Evolutionary conservation across 2,113 vertebrate genomes (phyloP).

Genomic region (Thunnus thynnus): DNA sequence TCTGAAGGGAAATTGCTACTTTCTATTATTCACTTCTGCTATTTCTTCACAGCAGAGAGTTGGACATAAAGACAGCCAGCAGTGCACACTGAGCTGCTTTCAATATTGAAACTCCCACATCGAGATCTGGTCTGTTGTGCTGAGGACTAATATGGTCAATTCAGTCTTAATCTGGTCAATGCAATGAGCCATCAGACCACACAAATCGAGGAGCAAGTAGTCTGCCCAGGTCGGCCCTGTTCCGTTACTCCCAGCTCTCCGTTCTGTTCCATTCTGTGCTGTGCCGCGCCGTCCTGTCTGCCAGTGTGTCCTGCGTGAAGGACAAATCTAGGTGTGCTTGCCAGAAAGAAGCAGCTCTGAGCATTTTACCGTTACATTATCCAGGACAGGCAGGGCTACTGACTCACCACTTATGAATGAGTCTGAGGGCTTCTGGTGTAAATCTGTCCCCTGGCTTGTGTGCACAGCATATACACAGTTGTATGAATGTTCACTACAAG

Average conservation of each 20-base stretch:
- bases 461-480: background rate
- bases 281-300: constrained; percentile 45
- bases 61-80: constrained; percentile 9
- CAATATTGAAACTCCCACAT: constrained; percentile 31
- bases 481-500: background rate
- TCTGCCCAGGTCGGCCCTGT: background rate
- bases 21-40: constrained; percentile 19
- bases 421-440: constrained; percentile 48
- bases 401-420: constrained; percentile 70
- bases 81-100: constrained; percentile 37
- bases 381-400: constrained; percentile 63
- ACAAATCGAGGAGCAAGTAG: constrained; percentile 16
- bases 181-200: constrained; percentile 37
- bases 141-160: constrained; percentile 65
- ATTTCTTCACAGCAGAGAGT: constrained; percentile 8
- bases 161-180: constrained; percentile 25
- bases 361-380: constrained; percentile 69
- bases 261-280: constrained; percentile 22
- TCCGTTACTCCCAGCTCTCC: constrained; percentile 20
- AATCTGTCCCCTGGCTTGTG: constrained; percentile 42
- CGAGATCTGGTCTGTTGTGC: constrained; percentile 27
- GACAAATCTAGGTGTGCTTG: constrained; percentile 56
- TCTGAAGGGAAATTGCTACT: constrained; percentile 12
- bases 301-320: constrained; percentile 58
- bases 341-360: constrained; percentile 70